These are phyloP conservation scores for Xenopus borealis DNA, from an alignment of 2,113 vertebrate genomes.

Conservation along the genomic window DNA sequence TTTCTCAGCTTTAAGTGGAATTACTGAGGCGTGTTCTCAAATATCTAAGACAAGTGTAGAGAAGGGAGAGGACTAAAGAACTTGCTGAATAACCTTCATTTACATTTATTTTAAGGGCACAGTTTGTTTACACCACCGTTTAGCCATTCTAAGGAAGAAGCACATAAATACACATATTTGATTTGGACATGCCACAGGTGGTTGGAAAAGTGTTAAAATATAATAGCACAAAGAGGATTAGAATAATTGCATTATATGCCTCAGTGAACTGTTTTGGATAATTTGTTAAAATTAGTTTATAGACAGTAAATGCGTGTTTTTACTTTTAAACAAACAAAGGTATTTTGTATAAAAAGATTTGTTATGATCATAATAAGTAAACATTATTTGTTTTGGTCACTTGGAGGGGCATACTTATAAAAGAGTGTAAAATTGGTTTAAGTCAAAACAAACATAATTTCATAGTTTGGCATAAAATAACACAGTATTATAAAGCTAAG, in stretches of 20 bases:
- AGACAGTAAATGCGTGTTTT: neutral
- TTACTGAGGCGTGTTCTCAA: conserved; percentile 30
- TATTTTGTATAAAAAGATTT: too few species aligned
- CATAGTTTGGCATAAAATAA: too few species aligned
- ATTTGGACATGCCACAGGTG: conserved; percentile 42
- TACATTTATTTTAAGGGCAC: conserved; percentile 21
- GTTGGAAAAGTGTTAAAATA: conserved; percentile 40
- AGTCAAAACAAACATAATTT: too few species aligned
- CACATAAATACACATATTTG: conserved; percentile 34
- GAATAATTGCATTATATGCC: conserved; percentile 46
- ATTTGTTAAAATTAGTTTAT: conserved; percentile 21
- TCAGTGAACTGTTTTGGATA: conserved; percentile 32
- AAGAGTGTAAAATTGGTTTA: too few species aligned
- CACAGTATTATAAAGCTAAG: too few species aligned
- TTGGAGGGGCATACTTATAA: too few species aligned
- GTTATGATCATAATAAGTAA: too few species aligned
- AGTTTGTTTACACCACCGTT: conserved; percentile 23
- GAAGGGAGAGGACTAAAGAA: conserved; percentile 15
- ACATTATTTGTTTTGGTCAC: too few species aligned
- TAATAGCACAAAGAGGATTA: conserved; percentile 42
- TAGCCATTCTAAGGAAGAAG: neutral
- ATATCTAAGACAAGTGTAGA: conserved; percentile 32
- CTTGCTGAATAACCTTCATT: conserved; percentile 12
- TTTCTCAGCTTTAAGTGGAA: conserved; percentile 40
- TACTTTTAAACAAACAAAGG: too few species aligned